Evolutionary conservation across 1,140 invertebrate species (phyloP).

Genomic region (Marisa cornuarietis): DNA sequence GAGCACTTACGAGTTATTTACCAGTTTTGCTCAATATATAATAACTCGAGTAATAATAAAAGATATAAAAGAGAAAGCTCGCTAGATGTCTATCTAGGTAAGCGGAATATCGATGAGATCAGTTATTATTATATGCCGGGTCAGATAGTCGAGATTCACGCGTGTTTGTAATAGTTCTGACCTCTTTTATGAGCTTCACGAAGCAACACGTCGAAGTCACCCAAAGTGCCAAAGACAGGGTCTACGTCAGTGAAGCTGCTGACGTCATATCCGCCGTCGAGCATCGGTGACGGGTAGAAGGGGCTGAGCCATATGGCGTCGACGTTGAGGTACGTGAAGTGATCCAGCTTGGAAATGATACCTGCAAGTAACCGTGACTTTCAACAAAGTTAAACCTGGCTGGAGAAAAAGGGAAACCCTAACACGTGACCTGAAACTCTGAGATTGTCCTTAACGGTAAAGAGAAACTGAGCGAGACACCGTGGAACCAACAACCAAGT

Average conservation of each 20-base stretch:
- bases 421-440: no score
- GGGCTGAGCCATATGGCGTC: conserved; percentile 80
- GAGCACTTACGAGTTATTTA: no score
- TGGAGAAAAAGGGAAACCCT: no score
- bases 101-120: background rate
- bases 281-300: conserved; percentile 77
- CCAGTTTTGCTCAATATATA: no score
- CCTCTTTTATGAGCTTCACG: conserved; percentile 61
- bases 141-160: background rate
- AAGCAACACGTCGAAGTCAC: conserved; percentile 76
- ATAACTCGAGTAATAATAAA: no score
- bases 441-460: no score
- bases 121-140: background rate
- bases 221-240: conserved; percentile 77
- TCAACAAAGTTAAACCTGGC: no score
- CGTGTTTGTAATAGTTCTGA: conserved; percentile 15
- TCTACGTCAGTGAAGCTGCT: conserved; percentile 78
- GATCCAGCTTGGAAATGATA: conserved; percentile 41
- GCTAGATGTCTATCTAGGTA: no score
- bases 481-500: no score
- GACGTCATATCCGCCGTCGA: conserved; percentile 79
- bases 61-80: no score
- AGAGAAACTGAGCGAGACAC: no score
- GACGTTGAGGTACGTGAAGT: conserved; percentile 73
- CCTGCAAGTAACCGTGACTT: conserved; percentile 27